A percentile compares a stretch with the other conserved stretches of the same genome.
Conservation (phyloP, 1,140 invertebrate species). For the Kradibia gibbosae region DNA sequence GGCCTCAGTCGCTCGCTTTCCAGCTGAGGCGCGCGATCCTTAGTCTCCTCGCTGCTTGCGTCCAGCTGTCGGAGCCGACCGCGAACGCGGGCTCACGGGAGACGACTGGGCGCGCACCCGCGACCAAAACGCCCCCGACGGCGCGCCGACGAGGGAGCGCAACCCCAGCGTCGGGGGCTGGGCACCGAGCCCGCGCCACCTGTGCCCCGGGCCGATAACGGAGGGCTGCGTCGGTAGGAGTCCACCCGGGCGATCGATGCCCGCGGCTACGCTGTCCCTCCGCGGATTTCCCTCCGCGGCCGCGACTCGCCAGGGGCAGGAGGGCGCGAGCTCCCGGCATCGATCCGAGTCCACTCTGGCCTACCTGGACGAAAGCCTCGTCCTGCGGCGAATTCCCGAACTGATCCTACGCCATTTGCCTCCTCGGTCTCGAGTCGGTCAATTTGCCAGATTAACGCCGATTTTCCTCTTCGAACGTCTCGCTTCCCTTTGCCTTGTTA, state of each 20-base stretch:
- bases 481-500: too few relatives aligned
- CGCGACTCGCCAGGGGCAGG: too few relatives aligned
- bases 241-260: not conserved
- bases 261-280: not conserved
- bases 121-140: conserved; percentile 27
- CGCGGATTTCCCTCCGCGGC: not conserved
- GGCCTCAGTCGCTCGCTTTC: not conserved
- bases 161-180: not conserved
- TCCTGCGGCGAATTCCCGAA: too few relatives aligned
- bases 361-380: too few relatives aligned
- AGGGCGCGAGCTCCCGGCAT: too few relatives aligned
- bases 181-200: conserved; percentile 12
- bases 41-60: not conserved
- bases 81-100: conserved; percentile 70
- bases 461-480: too few relatives aligned
- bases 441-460: too few relatives aligned
- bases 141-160: not conserved
- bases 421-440: too few relatives aligned
- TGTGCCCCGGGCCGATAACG: not conserved
- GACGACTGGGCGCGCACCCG: conserved; percentile 62
- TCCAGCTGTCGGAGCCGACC: conserved; percentile 66
- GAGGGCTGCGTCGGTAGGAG: not conserved
- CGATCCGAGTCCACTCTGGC: too few relatives aligned
- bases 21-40: not conserved
- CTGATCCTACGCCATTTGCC: too few relatives aligned